phyloP scores from a whole-genome alignment of 2,113 vertebrate species.

The Cinclus cinclus region DNA sequence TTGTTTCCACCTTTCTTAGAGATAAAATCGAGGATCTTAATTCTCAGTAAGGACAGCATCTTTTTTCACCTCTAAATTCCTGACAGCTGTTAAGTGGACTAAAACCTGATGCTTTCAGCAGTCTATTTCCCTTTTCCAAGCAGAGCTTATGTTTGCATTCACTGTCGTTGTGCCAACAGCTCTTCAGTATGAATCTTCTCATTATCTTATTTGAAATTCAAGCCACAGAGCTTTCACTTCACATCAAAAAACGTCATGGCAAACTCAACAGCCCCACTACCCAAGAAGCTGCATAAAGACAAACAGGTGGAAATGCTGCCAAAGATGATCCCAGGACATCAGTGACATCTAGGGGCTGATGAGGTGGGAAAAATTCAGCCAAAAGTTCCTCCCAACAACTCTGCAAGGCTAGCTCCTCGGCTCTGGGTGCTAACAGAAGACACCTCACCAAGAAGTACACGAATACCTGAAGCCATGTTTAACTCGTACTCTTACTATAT shows the following conservation, averaged over 20 bases:
- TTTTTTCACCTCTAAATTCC: not conserved
- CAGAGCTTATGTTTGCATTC: not conserved
- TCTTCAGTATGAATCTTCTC: not conserved
- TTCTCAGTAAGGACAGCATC: not conserved
- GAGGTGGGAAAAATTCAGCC: not conserved
- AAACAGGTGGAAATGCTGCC: not conserved
- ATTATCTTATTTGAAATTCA: not conserved
- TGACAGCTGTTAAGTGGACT: not conserved
- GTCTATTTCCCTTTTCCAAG: not conserved
- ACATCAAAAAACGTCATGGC: not conserved
- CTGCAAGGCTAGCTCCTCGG: not conserved
- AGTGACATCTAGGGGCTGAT: conserved; percentile 52
- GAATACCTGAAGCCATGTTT: not conserved
- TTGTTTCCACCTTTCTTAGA: not conserved
- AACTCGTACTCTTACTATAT: accelerated
- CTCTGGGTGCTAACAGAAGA: not conserved
- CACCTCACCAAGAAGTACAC: accelerated
- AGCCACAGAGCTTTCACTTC: not conserved
- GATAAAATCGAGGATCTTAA: not conserved
- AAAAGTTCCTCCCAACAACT: not conserved
- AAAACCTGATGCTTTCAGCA: not conserved
- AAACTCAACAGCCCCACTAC: not conserved
- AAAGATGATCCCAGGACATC: not conserved
- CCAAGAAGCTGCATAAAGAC: not conserved
- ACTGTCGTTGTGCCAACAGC: not conserved